These are phyloP conservation scores for Mormyrus lacerda DNA, from an alignment of 2,113 vertebrate genomes.

Conservation along the genomic window DNA sequence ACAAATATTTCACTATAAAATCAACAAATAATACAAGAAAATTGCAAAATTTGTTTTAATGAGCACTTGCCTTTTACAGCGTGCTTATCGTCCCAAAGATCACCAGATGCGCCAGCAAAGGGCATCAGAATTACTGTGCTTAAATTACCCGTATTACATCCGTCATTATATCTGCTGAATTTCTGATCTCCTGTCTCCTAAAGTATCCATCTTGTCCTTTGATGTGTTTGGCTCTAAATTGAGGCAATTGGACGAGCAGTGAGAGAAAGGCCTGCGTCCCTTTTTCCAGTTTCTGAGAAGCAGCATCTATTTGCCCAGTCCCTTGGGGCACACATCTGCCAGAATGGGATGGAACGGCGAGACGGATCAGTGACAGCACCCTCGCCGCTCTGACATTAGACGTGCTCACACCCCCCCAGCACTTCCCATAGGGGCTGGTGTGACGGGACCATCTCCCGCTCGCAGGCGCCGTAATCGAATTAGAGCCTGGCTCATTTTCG, in stretches of 20 bases:
- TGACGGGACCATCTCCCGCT: neutral
- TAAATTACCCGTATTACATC: neutral
- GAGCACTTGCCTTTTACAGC: neutral
- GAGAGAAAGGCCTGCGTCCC: neutral
- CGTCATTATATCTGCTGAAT: neutral
- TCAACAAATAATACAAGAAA: neutral
- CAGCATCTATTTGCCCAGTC: neutral
- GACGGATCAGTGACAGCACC: neutral
- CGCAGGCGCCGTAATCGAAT: neutral
- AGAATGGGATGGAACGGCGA: neutral
- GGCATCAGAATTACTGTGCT: neutral
- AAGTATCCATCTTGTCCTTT: neutral
- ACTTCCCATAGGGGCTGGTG: neutral
- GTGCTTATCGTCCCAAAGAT: neutral
- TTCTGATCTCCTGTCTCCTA: neutral
- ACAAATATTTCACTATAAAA: neutral
- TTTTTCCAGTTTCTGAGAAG: neutral
- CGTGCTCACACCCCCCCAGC: neutral
- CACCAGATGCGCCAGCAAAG: neutral
- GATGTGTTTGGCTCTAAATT: neutral
- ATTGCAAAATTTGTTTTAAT: neutral
- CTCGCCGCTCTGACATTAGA: neutral
- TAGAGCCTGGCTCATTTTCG: neutral
- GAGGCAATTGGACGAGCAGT: neutral
- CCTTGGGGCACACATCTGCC: neutral